These are phyloP conservation scores for Plebejus anna DNA, from an alignment of 2,888 invertebrate genomes.

Conservation along the genomic window DNA sequence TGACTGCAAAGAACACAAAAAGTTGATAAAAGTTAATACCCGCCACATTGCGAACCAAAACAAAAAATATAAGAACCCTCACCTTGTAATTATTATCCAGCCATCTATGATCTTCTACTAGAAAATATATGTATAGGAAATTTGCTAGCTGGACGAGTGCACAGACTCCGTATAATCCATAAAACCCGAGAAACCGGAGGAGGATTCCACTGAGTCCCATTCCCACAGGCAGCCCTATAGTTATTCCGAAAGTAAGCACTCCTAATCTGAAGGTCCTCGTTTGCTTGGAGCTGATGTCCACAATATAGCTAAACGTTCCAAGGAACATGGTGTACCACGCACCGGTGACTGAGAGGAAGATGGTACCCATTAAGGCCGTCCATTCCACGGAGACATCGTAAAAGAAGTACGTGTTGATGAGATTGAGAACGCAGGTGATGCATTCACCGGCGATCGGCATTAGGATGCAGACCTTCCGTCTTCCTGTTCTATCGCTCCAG, in stretches of 20 bases:
- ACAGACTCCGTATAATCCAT: conserved; percentile 73
- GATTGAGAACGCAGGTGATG: conserved; percentile 69
- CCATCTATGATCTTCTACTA: conserved; percentile 69
- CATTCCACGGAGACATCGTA: conserved; percentile 75
- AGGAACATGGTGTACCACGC: conserved; percentile 80
- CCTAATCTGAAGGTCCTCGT: conserved; percentile 81
- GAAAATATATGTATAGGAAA: conserved; percentile 64
- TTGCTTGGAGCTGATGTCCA: conserved; percentile 78
- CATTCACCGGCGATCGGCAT: conserved; percentile 79
- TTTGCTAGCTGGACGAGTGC: conserved; percentile 62
- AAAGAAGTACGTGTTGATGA: conserved; percentile 78
- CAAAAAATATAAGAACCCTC: conserved; percentile 49
- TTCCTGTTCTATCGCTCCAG: conserved; percentile 81
- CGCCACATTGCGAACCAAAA: conserved; percentile 46
- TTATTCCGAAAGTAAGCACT: conserved; percentile 70
- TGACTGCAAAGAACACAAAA: conserved; percentile 47
- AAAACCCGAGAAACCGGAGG: conserved; percentile 64
- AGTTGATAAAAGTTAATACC: neutral
- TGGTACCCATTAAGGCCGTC: conserved; percentile 75
- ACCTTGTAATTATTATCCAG: conserved; percentile 48
- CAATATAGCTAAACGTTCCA: conserved; percentile 81
- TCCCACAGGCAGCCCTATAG: conserved; percentile 69
- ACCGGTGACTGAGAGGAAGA: conserved; percentile 75
- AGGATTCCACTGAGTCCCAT: conserved; percentile 69
- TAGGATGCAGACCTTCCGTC: conserved; percentile 80